Conservation (phyloP, 1,140 invertebrate species). For the Ceratina japonica region DNA sequence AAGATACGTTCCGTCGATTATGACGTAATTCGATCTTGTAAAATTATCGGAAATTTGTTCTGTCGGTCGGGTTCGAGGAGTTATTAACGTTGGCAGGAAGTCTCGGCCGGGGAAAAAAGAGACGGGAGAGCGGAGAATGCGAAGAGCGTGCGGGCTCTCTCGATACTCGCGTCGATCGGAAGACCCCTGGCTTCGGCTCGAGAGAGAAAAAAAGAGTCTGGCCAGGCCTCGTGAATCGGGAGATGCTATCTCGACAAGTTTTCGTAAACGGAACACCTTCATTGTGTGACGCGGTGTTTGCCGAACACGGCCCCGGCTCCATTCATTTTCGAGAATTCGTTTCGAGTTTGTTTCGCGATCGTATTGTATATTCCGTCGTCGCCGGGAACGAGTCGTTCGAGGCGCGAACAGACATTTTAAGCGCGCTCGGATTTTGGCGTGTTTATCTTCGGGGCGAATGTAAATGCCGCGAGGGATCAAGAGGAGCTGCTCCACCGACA, state of each 20-base stretch:
- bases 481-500: too few species aligned
- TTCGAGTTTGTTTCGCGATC: background rate
- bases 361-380: background rate
- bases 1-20: too few species aligned
- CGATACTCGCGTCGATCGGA: background rate
- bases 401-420: background rate
- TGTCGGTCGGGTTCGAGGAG: too few species aligned
- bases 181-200: background rate
- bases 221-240: background rate
- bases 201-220: background rate
- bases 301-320: background rate
- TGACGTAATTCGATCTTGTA: too few species aligned
- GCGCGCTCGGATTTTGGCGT: too few species aligned
- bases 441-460: too few species aligned
- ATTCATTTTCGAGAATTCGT: background rate
- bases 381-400: too few species aligned
- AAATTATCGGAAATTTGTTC: too few species aligned
- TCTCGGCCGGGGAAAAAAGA: too few species aligned
- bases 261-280: slow-evolving; percentile 37
- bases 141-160: background rate
- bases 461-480: too few species aligned
- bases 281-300: background rate
- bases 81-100: too few species aligned
- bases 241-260: slow-evolving; percentile 39
- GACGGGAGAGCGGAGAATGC: background rate